Conservation (phyloP, 2,113 vertebrate species). For the Pipra filicauda region DNA sequence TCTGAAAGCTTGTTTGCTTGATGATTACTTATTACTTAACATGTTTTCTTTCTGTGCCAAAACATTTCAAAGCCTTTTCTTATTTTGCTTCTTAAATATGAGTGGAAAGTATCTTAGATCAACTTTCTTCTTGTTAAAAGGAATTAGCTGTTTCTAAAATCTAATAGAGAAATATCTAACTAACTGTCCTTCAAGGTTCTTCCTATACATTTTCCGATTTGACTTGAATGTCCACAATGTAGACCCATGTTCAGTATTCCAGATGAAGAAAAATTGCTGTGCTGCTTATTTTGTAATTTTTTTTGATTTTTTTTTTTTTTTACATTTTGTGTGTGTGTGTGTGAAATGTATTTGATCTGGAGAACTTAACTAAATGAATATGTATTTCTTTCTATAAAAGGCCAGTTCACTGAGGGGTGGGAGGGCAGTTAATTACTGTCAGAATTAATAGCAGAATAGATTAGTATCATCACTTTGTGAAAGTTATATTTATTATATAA, state of each 20-base stretch:
- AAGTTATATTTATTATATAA: slow-evolving; percentile 15
- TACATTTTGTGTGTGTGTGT: neutral
- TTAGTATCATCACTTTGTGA: neutral
- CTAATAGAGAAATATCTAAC: neutral
- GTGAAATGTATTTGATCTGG: neutral
- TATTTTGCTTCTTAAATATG: neutral
- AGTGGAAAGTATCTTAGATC: neutral
- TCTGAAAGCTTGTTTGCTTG: neutral
- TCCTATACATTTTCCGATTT: neutral
- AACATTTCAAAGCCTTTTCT: neutral
- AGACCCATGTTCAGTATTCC: neutral
- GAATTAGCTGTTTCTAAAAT: neutral
- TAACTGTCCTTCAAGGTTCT: neutral
- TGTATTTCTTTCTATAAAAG: neutral
- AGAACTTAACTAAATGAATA: neutral
- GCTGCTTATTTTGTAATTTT: slow-evolving; percentile 32
- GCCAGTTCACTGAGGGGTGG: neutral
- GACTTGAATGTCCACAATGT: neutral
- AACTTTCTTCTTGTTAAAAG: neutral
- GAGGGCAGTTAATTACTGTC: neutral
- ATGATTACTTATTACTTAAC: neutral
- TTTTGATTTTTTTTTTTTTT: neutral
- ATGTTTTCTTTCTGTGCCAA: neutral
- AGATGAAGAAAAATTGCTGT: neutral
- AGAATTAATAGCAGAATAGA: neutral